A percentile compares a stretch with the other conserved stretches of the same genome.
phyloP scores from a whole-genome alignment of 1,140 invertebrate genomes.

The Aphelenchoides fujianensis region DNA sequence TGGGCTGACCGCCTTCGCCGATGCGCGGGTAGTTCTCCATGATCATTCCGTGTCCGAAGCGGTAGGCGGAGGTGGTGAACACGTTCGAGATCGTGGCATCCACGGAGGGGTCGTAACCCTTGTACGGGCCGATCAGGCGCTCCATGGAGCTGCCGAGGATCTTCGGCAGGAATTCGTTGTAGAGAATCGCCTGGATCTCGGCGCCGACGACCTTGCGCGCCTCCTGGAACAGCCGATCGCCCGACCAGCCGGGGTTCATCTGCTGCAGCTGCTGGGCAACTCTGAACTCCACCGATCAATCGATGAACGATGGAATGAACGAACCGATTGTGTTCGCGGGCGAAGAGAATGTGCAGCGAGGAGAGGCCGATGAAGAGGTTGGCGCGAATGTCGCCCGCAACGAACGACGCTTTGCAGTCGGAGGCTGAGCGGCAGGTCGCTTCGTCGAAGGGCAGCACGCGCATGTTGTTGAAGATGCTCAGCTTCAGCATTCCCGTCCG shows the following conservation, averaged over 20 bases:
- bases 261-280: conserved; percentile 42
- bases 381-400: conserved; percentile 59
- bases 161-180: conserved; percentile 55
- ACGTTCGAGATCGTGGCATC: conserved; percentile 70
- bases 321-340: conserved; percentile 59
- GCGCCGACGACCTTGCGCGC: conserved; percentile 67
- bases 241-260: conserved; percentile 50
- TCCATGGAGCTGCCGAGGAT: conserved; percentile 49
- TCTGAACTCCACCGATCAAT: conserved; percentile 29
- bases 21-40: conserved; percentile 46
- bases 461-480: conserved; percentile 57
- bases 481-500: conserved; percentile 60
- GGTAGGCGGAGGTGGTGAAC: conserved; percentile 70
- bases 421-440: conserved; percentile 36
- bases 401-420: conserved; percentile 56
- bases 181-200: conserved; percentile 56
- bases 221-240: conserved; percentile 64
- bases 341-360: conserved; percentile 60
- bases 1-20: conserved; percentile 38
- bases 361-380: conserved; percentile 61
- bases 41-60: conserved; percentile 69
- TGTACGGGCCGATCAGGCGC: conserved; percentile 65
- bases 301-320: not conserved
- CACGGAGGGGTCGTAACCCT: conserved; percentile 67
- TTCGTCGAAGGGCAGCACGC: conserved; percentile 58